Evolutionary conservation across 2,888 invertebrate species (phyloP).

Genomic region (Iselma pallidipennis): DNA sequence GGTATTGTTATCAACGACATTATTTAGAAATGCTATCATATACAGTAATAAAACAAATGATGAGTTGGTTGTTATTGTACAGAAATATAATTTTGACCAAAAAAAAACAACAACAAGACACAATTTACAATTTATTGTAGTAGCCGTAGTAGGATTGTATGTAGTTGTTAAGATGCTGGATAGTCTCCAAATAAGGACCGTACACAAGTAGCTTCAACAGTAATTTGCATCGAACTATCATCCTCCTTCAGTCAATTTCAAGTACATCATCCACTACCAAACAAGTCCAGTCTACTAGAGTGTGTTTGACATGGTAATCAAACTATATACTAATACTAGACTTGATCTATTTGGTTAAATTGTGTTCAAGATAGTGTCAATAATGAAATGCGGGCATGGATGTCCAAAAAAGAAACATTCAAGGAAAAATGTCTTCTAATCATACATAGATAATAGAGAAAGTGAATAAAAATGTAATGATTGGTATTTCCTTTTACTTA

Average conservation of each 20-base stretch:
- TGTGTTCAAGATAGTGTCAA: slow-evolving; percentile 19
- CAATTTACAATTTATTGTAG: too few relatives aligned
- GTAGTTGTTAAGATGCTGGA: not conserved
- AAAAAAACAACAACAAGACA: not conserved
- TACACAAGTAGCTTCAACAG: slow-evolving; percentile 4
- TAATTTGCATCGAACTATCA: slow-evolving; percentile 12
- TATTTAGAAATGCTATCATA: slow-evolving; percentile 10
- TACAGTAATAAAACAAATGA: slow-evolving; percentile 10
- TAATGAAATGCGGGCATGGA: slow-evolving; percentile 7
- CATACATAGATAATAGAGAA: not conserved
- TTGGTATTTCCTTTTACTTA: not conserved
- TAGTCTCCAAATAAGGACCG: not conserved
- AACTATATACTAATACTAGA: slow-evolving; percentile 15
- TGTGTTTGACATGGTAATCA: slow-evolving; percentile 27
- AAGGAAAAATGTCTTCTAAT: not conserved
- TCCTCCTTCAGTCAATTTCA: slow-evolving; percentile 16
- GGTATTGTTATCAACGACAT: slow-evolving; percentile 11
- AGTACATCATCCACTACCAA: slow-evolving; percentile 10
- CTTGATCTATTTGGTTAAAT: slow-evolving; percentile 14
- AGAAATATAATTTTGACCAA: not conserved
- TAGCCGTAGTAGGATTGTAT: not conserved
- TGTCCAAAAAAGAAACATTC: not conserved
- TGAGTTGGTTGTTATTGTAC: not conserved
- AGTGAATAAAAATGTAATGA: not conserved
- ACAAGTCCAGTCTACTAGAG: slow-evolving; percentile 15